These are phyloP conservation scores for Siniperca undulata DNA, from an alignment of 2,797 vertebrate species.

Conservation along the genomic window DNA sequence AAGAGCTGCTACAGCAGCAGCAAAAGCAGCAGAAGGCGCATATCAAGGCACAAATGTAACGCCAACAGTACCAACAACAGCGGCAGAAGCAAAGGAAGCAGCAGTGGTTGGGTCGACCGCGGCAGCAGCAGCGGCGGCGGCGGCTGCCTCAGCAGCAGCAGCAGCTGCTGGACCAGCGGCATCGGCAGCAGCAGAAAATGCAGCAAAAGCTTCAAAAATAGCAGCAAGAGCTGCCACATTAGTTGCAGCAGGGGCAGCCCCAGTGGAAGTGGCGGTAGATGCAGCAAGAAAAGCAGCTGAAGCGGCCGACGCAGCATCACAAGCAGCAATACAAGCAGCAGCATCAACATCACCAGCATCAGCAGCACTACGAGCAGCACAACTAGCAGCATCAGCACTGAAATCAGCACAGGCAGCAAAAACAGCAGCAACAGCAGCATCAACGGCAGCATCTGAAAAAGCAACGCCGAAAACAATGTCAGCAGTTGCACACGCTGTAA, in stretches of 20 bases:
- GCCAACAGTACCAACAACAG: not conserved
- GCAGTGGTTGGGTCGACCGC: not conserved
- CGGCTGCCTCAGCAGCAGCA: not conserved
- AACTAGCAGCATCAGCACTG: not conserved
- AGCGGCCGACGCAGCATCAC: not conserved
- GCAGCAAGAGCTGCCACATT: not conserved
- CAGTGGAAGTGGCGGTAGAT: not conserved
- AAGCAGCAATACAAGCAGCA: conserved; percentile 2
- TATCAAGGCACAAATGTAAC: accelerated
- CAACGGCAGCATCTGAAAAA: not conserved
- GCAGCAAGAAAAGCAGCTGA: conserved; percentile 22
- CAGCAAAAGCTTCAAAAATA: not conserved
- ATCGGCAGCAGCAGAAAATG: not conserved
- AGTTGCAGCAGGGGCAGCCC: not conserved
- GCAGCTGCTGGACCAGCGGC: conserved; percentile 11
- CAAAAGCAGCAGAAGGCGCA: not conserved
- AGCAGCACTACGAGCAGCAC: accelerated
- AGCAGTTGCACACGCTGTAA: not conserved
- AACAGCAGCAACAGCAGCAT: not conserved
- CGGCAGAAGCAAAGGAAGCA: not conserved
- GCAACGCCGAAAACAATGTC: not conserved
- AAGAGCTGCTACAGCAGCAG: conserved; percentile 9
- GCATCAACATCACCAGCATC: not conserved
- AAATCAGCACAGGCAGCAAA: conserved; percentile 1
- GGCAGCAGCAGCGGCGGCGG: not conserved